phyloP scores from a whole-genome alignment of 2,888 invertebrate genomes.

The Tinea trinotella region DNA sequence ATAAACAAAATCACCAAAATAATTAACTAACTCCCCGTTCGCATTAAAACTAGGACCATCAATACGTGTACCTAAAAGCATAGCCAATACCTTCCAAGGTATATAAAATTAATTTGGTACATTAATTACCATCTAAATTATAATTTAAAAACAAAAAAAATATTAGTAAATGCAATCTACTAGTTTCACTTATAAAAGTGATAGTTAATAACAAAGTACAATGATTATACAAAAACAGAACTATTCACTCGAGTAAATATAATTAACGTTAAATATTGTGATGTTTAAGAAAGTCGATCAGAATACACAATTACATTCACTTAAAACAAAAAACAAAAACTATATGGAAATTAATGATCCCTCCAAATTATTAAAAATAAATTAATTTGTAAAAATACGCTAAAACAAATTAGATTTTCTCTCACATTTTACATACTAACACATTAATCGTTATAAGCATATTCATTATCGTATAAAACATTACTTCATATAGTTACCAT shows the following conservation, averaged over 20 bases:
- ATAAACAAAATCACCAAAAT: constrained; percentile 18
- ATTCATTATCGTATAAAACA: constrained; percentile 1
- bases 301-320: background rate
- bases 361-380: background rate
- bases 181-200: constrained; percentile 29
- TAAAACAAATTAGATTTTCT: background rate
- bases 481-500: background rate
- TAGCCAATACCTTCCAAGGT: constrained; percentile 7
- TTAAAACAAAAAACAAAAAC: background rate
- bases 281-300: background rate
- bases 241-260: background rate
- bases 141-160: constrained; percentile 31
- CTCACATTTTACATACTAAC: background rate
- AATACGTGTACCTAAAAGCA: background rate
- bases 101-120: constrained; percentile 7
- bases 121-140: constrained; percentile 7
- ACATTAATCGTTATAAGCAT: background rate
- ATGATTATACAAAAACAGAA: constrained; percentile 22
- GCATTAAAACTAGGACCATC: too few relatives aligned
- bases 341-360: background rate
- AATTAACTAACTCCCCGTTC: background rate
- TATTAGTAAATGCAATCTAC: constrained; percentile 71
- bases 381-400: background rate
- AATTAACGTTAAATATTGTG: background rate
- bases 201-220: constrained; percentile 43